Evolutionary conservation across 2,888 invertebrate species (phyloP), one percentile per base, ranked within the genome.

Genomic region (Drosophila cracens): DNA sequence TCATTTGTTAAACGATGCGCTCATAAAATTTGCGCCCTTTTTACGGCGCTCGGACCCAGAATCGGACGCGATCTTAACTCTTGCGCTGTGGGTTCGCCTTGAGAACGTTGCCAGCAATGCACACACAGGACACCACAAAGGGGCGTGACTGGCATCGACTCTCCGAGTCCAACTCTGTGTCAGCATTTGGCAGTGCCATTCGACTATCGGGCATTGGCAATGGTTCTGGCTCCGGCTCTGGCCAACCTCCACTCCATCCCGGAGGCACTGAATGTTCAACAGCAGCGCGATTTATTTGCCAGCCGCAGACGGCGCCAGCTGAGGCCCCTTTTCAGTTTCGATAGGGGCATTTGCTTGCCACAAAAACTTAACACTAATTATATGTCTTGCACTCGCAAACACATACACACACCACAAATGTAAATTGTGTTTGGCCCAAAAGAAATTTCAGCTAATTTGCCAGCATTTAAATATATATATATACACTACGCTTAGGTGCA

Each of bases 1-100:
- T 93, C 93, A 93, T 93, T 93, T 93, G 92, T 92, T 93, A 93
- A 93, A 93, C 91, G 93, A 93, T 92, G 92, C 88, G 91, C 92
- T 92, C 93, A 92, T 93, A 93, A 92, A 93, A 92, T 91, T 92
- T 90, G 89, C 80, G 84, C 82, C 84, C 78, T 80, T 76, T 84
- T 83, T 82, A 76, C 70, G 78, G 76, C 75, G 49, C 74, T 72
- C 70, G 31, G 36, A 31, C 34, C 33, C 56, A 51, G 54, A 71
- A 52, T 46, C 43, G 38, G 58, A 53, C 68, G 57, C 62, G 58
- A 68, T 68, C 78, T 69, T 60, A 53, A 54, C 59, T 75, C 57
- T 29, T 69, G 61, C 43, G 54, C 40, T 68, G 63, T 51, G 52
- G 25, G 18, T 51, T 59, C 33, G 71, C 51, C 83, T 79, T 77